phyloP scores from a whole-genome alignment of 2,888 invertebrate species.

The Melanotus villosus region DNA sequence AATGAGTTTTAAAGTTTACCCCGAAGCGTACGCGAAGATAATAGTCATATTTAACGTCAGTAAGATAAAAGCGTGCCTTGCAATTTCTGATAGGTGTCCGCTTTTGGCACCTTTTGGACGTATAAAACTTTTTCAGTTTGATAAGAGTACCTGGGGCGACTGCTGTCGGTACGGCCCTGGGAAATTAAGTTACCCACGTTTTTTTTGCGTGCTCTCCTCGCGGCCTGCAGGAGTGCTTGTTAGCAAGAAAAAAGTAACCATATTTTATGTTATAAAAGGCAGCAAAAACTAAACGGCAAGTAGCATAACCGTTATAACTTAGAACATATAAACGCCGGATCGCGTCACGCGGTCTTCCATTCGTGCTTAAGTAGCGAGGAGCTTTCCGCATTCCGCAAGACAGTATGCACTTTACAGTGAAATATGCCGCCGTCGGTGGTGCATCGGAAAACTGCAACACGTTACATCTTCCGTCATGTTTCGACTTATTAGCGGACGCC shows the following conservation, averaged over 20 bases:
- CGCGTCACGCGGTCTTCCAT: conserved; percentile 53
- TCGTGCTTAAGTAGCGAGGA: conserved; percentile 52
- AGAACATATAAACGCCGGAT: conserved; percentile 45
- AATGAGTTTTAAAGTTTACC: too few species aligned
- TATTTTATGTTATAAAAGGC: conserved; percentile 21
- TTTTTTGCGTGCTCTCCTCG: background rate
- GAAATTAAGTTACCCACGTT: background rate
- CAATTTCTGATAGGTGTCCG: too few species aligned
- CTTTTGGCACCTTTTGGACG: too few species aligned
- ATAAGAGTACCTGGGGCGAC: too few species aligned
- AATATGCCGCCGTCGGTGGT: conserved; percentile 33
- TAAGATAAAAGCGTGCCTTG: too few species aligned
- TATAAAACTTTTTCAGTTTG: too few species aligned
- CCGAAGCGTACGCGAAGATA: too few species aligned
- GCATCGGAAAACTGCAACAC: conserved; percentile 32
- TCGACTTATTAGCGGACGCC: conserved; percentile 13
- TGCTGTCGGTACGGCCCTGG: background rate
- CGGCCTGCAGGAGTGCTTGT: conserved; percentile 22
- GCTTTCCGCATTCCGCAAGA: conserved; percentile 53
- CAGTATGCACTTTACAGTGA: conserved; percentile 42
- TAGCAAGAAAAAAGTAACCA: conserved; percentile 23
- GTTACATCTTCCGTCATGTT: conserved; percentile 29
- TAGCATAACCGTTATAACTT: conserved; percentile 43
- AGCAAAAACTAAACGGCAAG: conserved; percentile 29
- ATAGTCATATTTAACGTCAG: too few species aligned